Evolutionary conservation across 2,797 vertebrate species (phyloP), one percentile per base, ranked within the genome.

Genomic region (Nannoperca australis): DNA sequence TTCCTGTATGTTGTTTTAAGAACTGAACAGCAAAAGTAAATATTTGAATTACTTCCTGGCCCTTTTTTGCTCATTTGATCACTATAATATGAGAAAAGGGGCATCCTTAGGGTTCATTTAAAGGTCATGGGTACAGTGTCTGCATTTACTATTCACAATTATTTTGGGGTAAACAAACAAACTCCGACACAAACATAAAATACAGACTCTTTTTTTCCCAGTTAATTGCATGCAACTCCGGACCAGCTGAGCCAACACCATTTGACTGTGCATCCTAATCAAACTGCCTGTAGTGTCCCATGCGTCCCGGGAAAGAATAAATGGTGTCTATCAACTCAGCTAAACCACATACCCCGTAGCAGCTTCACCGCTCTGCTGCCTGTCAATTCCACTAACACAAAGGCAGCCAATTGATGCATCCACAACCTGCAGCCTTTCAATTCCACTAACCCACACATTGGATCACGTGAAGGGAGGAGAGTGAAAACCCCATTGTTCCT

Each of bases 341-440:
- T 82, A 90, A 90, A 89, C 73, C 85, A 80, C 80, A 87, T 54
- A 85, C 70, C 84, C 84, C 9, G 30, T 60, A 85, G 88, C 88
- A 85, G 79, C 89, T 80, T 87, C 86, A 65, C 56, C 64, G 71
- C 80, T 92, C 89, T 83, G 86, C 88, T 81, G 89, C 87, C 82
- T 87, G 91, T 91, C 92, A 91, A 88, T 92, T 90, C 88, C 68
- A 62, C 84, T 83, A 86, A 91, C 86, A 89, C 85, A 92, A 89
- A 88, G 61, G 70, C 84, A 85, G 83, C 77, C 89, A 82, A 85
- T 79, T 60, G 82, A 85, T 76, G 82, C 83, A 82, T 90, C 53
- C 76, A 73, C 85, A 87, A 89, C 78, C 87, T 83, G 87, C 79
- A 90, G 88, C 86, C 86, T 87, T 91, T 90, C 84, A 90, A 90